Base-by-base conservation (phyloP, 2,888 invertebrate species). In the Aleiodes alternator region DNA sequence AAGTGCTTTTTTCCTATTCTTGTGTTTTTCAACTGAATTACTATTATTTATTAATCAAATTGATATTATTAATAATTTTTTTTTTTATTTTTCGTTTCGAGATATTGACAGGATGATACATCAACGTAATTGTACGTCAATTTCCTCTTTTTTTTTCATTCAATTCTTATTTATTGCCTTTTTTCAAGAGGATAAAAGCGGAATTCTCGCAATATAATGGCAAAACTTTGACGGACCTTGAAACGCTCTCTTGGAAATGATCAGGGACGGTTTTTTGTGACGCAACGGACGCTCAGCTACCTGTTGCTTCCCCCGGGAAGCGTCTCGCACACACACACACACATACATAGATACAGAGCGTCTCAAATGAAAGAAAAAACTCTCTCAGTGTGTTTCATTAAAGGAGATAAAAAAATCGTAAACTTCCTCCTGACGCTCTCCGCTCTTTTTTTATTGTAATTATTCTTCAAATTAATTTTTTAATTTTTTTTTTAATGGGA, bases 251-350 rank as follows among this genome's bases (percentile, higher is more conserved):
- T 72, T 64, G 59, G 72, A 76, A 77, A 73, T 64, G 70, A 73
- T 75, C 73, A 16, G 53, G 29, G 69, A 79, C 72, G 71, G 68
- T 75, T 76, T 75, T 73, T 72, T 69, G 78, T 76, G 77, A 81
- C 77, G 78, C 76, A 76, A 78, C 68, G 78, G 78, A 80, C 77
- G 79, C 78, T 78, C 78, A 57, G 66, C 78, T 80, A 81, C 81
- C 81, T 81, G 81, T 80, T 81, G 80, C 80, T 79, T 68, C 76
- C 68, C 50, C 66, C 71, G 43, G 38, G 12, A 51, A 66, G 71
- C 53, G 78, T 78, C 76, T 75, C 80, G 76, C 74, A 76, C 78
- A 78, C 34, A 34, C 34, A 34, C 34, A 34, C 34, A 34, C 34
- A 34, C 34, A 34, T 34, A 34, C 77, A 70, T 70, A 78, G 77